These are phyloP conservation scores for Portevinia maculata DNA, from an alignment of 2,888 invertebrate genomes.

Conservation along the genomic window DNA sequence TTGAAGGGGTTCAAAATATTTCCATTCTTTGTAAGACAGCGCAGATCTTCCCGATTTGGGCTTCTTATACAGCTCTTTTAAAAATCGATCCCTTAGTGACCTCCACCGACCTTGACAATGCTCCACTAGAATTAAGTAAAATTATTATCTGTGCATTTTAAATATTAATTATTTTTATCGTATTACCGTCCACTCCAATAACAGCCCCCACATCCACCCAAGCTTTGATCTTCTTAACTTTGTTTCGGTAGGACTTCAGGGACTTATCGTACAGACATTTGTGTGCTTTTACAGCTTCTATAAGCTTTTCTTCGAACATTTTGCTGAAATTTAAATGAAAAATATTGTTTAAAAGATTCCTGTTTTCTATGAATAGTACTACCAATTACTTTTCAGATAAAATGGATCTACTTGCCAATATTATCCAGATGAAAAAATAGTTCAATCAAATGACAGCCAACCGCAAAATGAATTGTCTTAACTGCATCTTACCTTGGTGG, in stretches of 20 bases:
- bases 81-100: neutral
- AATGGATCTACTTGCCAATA: no score
- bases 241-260: neutral
- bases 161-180: neutral
- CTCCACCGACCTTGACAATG: constrained; percentile 17
- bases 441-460: no score
- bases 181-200: neutral
- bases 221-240: no score
- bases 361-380: no score
- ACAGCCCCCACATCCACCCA: neutral
- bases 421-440: no score
- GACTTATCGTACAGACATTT: no score
- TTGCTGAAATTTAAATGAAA: no score
- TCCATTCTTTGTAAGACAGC: neutral
- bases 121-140: constrained; percentile 8
- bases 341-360: no score
- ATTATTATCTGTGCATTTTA: neutral
- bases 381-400: no score
- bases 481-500: neutral
- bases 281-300: no score
- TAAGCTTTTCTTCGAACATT: no score
- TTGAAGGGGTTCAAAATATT: neutral
- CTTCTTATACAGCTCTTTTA: constrained; percentile 5
- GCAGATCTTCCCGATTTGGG: constrained; percentile 3
- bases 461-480: no score